A percentile compares a stretch with the other conserved stretches of the same genome.
Conservation (phyloP, 2,113 vertebrate species). For the Nyctibius bracteatus region DNA sequence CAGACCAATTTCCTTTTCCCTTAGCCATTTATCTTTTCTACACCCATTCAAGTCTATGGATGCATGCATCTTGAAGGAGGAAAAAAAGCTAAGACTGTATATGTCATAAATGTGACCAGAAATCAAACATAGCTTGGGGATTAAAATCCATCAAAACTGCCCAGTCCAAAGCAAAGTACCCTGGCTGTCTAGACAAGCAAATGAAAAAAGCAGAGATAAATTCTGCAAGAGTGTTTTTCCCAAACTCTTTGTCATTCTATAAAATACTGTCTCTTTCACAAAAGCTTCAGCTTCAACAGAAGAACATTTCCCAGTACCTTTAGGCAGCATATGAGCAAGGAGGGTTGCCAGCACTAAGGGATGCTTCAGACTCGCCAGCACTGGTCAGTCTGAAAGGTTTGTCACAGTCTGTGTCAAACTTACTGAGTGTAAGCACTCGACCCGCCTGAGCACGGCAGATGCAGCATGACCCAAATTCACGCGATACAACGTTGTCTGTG, state of each 20-base stretch:
- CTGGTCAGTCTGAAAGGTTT: background rate
- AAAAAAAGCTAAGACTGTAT: background rate
- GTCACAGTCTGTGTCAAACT: background rate
- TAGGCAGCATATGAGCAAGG: background rate
- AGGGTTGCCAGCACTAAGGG: background rate
- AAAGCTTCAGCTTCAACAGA: background rate
- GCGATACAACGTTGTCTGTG: accelerated
- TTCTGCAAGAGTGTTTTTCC: background rate
- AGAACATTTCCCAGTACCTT: background rate
- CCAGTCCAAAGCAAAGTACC: background rate
- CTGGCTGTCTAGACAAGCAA: slow-evolving; percentile 24
- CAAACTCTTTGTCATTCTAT: background rate
- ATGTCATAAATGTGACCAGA: slow-evolving; percentile 29
- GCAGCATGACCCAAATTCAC: accelerated
- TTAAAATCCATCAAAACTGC: slow-evolving; percentile 28
- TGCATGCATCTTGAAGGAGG: slow-evolving; percentile 16
- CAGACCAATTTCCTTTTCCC: slow-evolving; percentile 51
- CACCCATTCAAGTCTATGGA: slow-evolving; percentile 30
- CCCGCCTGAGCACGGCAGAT: background rate
- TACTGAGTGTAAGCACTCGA: background rate
- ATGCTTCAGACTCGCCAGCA: background rate
- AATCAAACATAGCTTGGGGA: slow-evolving; percentile 52
- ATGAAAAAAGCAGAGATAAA: background rate
- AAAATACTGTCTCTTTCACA: background rate
- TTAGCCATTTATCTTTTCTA: slow-evolving; percentile 62